phyloP scores from a whole-genome alignment of 2,113 vertebrate genomes.

The Saguinus midas region DNA sequence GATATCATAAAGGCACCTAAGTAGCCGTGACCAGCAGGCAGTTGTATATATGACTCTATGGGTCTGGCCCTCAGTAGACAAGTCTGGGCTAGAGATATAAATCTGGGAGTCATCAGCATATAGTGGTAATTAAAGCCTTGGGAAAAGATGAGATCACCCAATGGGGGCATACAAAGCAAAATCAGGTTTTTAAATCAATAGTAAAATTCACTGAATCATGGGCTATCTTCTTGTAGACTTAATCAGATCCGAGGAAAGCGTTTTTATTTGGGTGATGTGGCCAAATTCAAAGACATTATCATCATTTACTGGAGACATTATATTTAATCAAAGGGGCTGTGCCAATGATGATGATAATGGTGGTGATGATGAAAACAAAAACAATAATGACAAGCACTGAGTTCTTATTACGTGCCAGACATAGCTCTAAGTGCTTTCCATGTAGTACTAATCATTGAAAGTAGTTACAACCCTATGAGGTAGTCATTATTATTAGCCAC shows the following conservation, averaged over 20 bases:
- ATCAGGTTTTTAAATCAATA: not conserved
- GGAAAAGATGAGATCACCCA: conserved; percentile 58
- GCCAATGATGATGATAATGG: not conserved
- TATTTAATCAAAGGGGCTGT: conserved; percentile 21
- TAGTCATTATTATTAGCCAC: not conserved
- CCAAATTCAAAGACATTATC: conserved; percentile 53
- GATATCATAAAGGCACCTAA: not conserved
- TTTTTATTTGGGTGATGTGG: conserved; percentile 56
- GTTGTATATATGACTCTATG: not conserved
- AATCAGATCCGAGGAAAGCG: conserved; percentile 34
- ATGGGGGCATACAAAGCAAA: conserved; percentile 1
- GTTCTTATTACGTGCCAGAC: not conserved
- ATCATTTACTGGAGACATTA: conserved; percentile 26
- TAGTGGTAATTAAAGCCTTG: conserved; percentile 61
- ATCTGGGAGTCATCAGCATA: not conserved
- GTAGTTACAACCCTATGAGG: not conserved
- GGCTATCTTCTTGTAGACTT: not conserved
- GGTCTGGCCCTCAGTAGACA: conserved; percentile 21
- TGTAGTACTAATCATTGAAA: not conserved
- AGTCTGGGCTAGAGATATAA: conserved; percentile 53
- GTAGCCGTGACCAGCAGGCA: not conserved
- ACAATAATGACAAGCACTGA: not conserved
- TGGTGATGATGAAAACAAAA: not conserved
- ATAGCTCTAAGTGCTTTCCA: not conserved
- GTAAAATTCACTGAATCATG: conserved; percentile 42